Conservation (phyloP, 2,113 vertebrate genomes). For the Marmota monax region DNA sequence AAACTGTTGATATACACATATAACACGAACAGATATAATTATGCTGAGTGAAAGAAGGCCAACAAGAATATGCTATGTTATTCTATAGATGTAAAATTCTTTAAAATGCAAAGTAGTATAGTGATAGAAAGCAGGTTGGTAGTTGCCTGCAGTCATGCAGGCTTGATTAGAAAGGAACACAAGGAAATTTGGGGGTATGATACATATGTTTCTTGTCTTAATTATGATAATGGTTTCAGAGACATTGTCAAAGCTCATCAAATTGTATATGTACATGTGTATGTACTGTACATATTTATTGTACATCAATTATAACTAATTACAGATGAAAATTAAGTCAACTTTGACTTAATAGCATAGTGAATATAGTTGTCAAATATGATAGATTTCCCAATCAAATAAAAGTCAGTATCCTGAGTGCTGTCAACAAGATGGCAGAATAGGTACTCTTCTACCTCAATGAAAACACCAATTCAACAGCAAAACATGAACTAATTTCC, state of each 20-base stretch:
- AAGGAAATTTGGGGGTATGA: neutral
- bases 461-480: neutral
- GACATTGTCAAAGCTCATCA: constrained; percentile 9
- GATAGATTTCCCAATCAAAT: constrained; percentile 44
- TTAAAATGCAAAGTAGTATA: constrained; percentile 1
- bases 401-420: neutral
- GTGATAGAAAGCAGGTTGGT: neutral
- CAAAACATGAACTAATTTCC: neutral
- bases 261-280: neutral
- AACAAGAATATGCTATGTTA: neutral
- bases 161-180: neutral
- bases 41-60: neutral
- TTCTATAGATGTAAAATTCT: neutral
- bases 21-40: neutral
- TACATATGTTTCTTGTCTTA: neutral
- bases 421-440: neutral
- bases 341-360: neutral
- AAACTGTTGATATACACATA: neutral
- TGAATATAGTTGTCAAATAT: constrained; percentile 20
- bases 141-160: neutral
- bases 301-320: neutral
- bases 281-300: neutral
- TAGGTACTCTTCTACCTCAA: neutral
- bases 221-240: neutral
- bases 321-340: constrained; percentile 45